Evolutionary conservation across 2,113 vertebrate genomes (phyloP).

Genomic region (Orcinus orca): DNA sequence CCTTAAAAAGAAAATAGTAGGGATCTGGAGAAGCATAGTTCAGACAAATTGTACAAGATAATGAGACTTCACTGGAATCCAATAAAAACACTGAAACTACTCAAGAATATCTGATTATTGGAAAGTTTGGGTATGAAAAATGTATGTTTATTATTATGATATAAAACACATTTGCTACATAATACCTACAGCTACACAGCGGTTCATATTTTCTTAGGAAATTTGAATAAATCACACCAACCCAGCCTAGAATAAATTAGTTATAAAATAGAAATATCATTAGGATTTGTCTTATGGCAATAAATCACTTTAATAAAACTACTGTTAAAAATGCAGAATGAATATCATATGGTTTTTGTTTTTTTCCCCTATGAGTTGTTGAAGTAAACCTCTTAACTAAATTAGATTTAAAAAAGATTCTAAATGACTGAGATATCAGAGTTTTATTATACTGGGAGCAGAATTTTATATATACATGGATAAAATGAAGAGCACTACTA

Average conservation of each 20-base stretch:
- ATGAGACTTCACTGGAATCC: slow-evolving; percentile 5
- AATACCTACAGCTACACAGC: not conserved
- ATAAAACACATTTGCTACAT: slow-evolving; percentile 35
- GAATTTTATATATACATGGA: not conserved
- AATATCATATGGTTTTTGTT: not conserved
- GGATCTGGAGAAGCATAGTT: not conserved
- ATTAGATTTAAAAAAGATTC: not conserved
- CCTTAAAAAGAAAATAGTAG: not conserved
- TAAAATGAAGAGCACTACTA: not conserved
- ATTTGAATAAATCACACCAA: slow-evolving; percentile 46
- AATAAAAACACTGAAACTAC: slow-evolving; percentile 22
- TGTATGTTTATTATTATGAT: slow-evolving; percentile 33
- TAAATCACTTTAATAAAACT: slow-evolving; percentile 55
- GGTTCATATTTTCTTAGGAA: slow-evolving; percentile 4
- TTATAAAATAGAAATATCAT: slow-evolving; percentile 18
- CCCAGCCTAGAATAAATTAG: not conserved
- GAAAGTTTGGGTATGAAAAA: slow-evolving; percentile 40
- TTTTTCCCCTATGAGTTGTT: not conserved
- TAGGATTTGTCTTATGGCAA: slow-evolving; percentile 39
- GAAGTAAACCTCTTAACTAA: not conserved
- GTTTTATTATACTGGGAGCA: not conserved
- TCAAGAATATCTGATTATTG: slow-evolving; percentile 38
- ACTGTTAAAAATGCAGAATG: not conserved
- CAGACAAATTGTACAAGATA: slow-evolving; percentile 10
- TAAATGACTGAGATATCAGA: not conserved